Evolutionary conservation across 1,140 invertebrate species (phyloP).

Genomic region (Temnothorax nylanderi): DNA sequence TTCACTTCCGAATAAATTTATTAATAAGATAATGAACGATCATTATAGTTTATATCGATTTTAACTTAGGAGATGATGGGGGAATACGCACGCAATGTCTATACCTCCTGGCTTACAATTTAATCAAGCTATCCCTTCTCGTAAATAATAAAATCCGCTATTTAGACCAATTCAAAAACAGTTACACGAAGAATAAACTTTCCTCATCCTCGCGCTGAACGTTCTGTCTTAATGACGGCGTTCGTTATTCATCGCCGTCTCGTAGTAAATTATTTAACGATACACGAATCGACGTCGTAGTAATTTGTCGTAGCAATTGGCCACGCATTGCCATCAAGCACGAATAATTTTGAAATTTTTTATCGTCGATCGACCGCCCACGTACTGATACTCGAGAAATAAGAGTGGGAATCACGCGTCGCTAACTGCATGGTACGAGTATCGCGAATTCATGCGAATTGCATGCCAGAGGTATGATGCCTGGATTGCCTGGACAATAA

Average conservation of each 20-base stretch:
- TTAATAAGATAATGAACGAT: not conserved
- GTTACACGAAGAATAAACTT: not conserved
- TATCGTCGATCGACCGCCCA: not conserved
- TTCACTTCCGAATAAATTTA: not conserved
- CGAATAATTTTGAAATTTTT: not conserved
- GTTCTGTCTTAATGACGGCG: too few species aligned
- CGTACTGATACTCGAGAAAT: not conserved
- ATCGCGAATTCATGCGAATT: not conserved
- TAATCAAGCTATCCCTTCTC: not conserved
- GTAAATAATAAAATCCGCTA: not conserved
- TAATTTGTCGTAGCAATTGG: not conserved
- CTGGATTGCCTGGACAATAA: not conserved
- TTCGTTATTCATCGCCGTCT: too few species aligned
- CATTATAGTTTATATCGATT: not conserved
- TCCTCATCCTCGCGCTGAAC: not conserved
- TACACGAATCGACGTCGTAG: not conserved
- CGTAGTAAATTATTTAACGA: not conserved
- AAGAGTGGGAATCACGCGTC: not conserved
- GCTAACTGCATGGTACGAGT: not conserved
- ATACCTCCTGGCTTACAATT: not conserved
- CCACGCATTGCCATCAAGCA: not conserved
- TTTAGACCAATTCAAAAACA: not conserved
- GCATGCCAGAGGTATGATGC: too few species aligned
- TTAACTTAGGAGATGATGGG: not conserved
- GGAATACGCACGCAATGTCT: not conserved